Evolutionary conservation across 2,888 invertebrate genomes (phyloP), one percentile per base, ranked within the genome.

Genomic region (Stratiomys singularior): DNA sequence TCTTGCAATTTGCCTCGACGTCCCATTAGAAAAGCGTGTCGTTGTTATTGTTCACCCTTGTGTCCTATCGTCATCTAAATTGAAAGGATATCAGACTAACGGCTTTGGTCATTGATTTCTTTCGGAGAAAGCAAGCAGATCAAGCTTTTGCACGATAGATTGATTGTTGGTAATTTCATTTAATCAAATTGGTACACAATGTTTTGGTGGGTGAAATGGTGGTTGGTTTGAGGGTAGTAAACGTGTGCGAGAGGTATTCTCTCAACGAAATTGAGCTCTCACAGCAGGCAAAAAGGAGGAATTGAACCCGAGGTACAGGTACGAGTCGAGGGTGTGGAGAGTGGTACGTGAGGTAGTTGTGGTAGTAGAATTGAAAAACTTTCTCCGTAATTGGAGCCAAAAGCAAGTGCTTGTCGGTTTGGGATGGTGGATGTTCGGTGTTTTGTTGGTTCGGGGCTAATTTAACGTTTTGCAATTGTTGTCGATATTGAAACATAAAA

Each of bases 131-230:
- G 37, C 37, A 52, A 74, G 74, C 80, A 79, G 81, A 82, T 81
- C 81, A 81, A 64, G 81, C 82, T 79, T 80, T 80, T 81, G 81
- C 80, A 80, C 82, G 80, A 82, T 82, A 81, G 82, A 82, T 82
- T 82, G 81, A 82, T 81, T 82, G 82, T 81, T 82, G 81, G 82
- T 82, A 82, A 82, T 82, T 81, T 82, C 81, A 81, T 81, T 82
- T 82, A 81, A 82, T 81, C 82, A 81, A 82, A 80, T 76, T 63
- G 76, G 64, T 76, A 27, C 58, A 74, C 74, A 74, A 13, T 3
- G 23, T 44, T 52, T 30, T 30, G 44, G 0, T n/a, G 25, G 30
- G 27, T n/a, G 63, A 76, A 37, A 11, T 44, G 44, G 9, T 27
- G 64, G 63, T 2, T 52, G 56, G 21, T 13, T n/a, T 30, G 37